Evolutionary conservation across 2,797 vertebrate genomes (phyloP).

Genomic region (Benthosema pterotum): DNA sequence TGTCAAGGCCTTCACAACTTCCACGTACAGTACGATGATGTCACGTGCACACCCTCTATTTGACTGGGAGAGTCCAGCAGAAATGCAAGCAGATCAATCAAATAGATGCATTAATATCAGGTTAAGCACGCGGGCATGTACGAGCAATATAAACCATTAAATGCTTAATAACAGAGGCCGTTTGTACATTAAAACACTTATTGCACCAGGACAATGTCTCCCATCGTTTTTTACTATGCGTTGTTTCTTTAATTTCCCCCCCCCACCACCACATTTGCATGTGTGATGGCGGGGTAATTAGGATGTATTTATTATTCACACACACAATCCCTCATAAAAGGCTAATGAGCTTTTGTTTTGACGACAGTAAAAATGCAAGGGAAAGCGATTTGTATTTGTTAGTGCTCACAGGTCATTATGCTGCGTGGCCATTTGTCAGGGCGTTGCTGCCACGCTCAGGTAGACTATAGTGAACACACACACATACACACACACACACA

Average conservation of each 20-base stretch:
- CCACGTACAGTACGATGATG: too few relatives aligned
- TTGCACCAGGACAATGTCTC: conserved; percentile 32
- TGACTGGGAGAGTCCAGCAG: too few relatives aligned
- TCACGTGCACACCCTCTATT: too few relatives aligned
- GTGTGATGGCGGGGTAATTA: conserved; percentile 77
- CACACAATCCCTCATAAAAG: conserved; percentile 78
- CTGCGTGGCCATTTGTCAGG: conserved; percentile 73
- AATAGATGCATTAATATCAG: conserved; percentile 26
- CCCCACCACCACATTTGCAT: conserved; percentile 76
- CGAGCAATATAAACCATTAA: conserved; percentile 52
- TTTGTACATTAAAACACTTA: conserved; percentile 31
- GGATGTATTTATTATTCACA: conserved; percentile 80
- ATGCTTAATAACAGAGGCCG: conserved; percentile 57
- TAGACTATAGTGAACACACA: too few relatives aligned
- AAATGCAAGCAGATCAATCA: neutral
- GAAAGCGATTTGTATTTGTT: conserved; percentile 81
- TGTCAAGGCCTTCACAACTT: too few relatives aligned
- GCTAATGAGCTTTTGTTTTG: conserved; percentile 83
- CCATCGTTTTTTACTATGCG: conserved; percentile 62
- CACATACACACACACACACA: too few relatives aligned
- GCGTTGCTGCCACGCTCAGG: conserved; percentile 27
- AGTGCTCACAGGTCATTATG: conserved; percentile 76
- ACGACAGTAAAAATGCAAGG: conserved; percentile 79
- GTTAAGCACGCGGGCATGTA: conserved; percentile 35
- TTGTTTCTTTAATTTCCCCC: conserved; percentile 62